Base-by-base conservation (phyloP, 64 coral and sea anemone genomes). In the Montipora efflorescens region DNA sequence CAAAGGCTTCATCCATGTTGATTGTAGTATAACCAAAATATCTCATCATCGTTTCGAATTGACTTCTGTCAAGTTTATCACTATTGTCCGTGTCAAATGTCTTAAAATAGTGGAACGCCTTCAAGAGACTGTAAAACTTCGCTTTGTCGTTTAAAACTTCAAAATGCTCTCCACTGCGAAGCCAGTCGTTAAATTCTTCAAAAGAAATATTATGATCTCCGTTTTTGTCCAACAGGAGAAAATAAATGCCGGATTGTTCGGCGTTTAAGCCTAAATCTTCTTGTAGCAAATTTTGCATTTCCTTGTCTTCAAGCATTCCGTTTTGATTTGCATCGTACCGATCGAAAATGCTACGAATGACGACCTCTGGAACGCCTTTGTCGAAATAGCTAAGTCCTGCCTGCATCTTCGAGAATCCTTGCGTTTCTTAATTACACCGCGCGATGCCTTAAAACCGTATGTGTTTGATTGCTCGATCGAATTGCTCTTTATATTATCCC, bases 181-280 rank as follows among this genome's bases (percentile, higher is more conserved):
- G 64, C 88, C 88, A 90, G 76, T 77, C 64, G 4, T 66, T 46
- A 62, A 90, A 90, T 77, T 90, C 88, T 67, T 90, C 88, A 90
- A 90, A 90, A 51, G 88, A 90, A 48, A 90, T 68, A 18, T 28
- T 21, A n/a, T 78, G 74, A 18, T 90, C 88, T 11, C 75, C 88
- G 10, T 90, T 79, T 74, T 90, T 90, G 88, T 90, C 88, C 25
- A 90, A 14, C 57, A 90, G 58, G 2, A 79, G 76, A 69, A 77
- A 67, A 76, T 90, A 90, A 5, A 79, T 59, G 14, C 25, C 18
- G 0, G 88, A 46, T 48, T 90, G 75, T 79, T 90, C 88, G 13
- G 14, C 52, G 45, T 49, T 55, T 7, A 90, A 18, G 49, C 88
- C 88, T 47, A 90, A 46, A 51, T 90, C 88, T 22, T 36, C 45